Conservation (phyloP, 2,113 vertebrate genomes). For the Paratilapia polleni region DNA sequence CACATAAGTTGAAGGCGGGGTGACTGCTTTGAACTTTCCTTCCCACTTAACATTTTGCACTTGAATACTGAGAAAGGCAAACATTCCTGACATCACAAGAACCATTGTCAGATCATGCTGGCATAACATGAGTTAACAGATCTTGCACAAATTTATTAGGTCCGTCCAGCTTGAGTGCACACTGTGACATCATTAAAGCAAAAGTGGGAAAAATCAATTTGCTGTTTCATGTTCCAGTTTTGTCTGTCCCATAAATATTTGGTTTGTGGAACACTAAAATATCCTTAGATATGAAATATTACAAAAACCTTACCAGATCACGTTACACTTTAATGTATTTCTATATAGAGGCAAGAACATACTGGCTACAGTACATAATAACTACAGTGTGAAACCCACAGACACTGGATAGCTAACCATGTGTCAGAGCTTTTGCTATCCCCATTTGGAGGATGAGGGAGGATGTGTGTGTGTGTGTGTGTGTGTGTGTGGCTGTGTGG, state of each 20-base stretch:
- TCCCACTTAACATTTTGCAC: neutral
- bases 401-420: slow-evolving; percentile 5
- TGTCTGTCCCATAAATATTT: neutral
- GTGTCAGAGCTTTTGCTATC: slow-evolving; percentile 23
- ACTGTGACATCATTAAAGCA: neutral
- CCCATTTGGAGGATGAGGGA: neutral
- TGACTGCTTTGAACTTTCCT: slow-evolving; percentile 8
- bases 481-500: neutral
- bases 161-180: neutral
- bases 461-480: slow-evolving; percentile 4
- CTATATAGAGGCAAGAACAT: neutral
- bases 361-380: neutral
- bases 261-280: neutral
- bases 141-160: neutral
- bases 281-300: neutral
- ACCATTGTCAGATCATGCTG: accelerated
- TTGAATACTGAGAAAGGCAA: neutral
- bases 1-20: neutral
- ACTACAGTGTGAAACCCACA: slow-evolving; percentile 18
- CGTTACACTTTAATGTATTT: neutral
- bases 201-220: neutral
- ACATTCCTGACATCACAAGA: slow-evolving; percentile 1
- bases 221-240: neutral
- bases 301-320: neutral
- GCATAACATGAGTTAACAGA: neutral